Conservation (phyloP, 2,888 invertebrate genomes). For the Stegophylla sp. region DNA sequence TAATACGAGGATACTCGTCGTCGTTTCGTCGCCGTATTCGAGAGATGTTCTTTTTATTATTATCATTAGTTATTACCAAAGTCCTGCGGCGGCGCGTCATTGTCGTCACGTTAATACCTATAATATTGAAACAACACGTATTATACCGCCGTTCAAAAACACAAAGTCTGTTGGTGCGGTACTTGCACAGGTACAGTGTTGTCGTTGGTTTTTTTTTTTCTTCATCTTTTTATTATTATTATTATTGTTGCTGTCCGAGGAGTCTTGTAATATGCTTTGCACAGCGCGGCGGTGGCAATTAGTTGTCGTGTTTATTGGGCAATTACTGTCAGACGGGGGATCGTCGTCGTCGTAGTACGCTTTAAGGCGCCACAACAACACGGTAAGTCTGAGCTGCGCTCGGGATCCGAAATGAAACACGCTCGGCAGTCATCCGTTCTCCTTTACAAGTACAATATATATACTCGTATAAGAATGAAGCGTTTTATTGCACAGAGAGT, state of each 20-base stretch:
- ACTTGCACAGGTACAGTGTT: not conserved
- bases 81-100: not conserved
- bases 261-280: not conserved
- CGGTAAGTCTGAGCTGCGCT: not conserved
- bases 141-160: no score
- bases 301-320: slow-evolving; percentile 36
- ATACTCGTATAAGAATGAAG: not conserved
- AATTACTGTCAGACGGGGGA: slow-evolving; percentile 41
- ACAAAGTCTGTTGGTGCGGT: no score
- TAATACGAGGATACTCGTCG: no score
- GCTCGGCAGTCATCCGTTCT: not conserved
- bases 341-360: no score
- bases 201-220: not conserved
- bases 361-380: slow-evolving; percentile 22
- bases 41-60: not conserved
- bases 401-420: not conserved
- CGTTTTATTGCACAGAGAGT: not conserved
- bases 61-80: no score
- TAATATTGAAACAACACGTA: no score
- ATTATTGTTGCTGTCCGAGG: not conserved
- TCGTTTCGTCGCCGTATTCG: not conserved
- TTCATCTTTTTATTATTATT: not conserved
- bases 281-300: not conserved
- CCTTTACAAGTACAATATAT: not conserved
- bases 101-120: not conserved